A percentile compares a stretch with the other conserved stretches of the same genome.
Conservation (phyloP, 2,797 vertebrate genomes). For the Momotus momota region DNA sequence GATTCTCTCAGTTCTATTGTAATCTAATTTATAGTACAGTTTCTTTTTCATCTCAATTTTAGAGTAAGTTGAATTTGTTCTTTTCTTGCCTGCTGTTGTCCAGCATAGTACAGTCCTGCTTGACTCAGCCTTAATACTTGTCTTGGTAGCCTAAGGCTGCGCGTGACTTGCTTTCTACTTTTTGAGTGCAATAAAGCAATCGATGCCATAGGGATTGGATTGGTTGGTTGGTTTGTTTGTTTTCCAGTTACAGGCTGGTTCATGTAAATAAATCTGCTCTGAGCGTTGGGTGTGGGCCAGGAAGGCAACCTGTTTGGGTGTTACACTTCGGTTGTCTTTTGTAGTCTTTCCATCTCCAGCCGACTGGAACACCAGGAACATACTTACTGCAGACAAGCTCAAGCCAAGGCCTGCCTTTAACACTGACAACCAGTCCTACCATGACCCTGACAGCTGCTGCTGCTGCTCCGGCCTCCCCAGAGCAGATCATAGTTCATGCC, state of each 20-base stretch:
- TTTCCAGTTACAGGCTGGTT: background rate
- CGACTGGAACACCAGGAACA: conserved; percentile 94
- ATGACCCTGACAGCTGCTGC: conserved; percentile 89
- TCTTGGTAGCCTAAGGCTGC: background rate
- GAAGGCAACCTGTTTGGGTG: background rate
- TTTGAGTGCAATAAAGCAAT: background rate
- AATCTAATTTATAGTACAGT: background rate
- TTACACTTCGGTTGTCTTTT: background rate
- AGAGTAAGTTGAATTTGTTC: background rate
- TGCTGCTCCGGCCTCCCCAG: conserved; percentile 91
- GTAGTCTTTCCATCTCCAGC: conserved; percentile 97
- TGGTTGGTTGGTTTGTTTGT: background rate
- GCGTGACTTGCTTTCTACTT: background rate
- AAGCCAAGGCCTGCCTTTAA: conserved; percentile 91
- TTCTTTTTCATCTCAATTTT: background rate
- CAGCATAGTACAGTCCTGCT: background rate
- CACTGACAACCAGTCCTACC: conserved; percentile 86
- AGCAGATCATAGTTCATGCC: conserved; percentile 97
- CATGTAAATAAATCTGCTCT: background rate
- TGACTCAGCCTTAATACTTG: background rate
- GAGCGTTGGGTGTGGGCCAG: background rate
- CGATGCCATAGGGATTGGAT: background rate
- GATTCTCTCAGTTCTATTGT: background rate
- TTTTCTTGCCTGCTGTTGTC: background rate
- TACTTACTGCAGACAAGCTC: conserved; percentile 94